A percentile compares a stretch with the other conserved stretches of the same genome.
These are phyloP conservation scores for Toxonevra muliebris DNA, from an alignment of 2,888 invertebrate genomes.

Conservation along the genomic window DNA sequence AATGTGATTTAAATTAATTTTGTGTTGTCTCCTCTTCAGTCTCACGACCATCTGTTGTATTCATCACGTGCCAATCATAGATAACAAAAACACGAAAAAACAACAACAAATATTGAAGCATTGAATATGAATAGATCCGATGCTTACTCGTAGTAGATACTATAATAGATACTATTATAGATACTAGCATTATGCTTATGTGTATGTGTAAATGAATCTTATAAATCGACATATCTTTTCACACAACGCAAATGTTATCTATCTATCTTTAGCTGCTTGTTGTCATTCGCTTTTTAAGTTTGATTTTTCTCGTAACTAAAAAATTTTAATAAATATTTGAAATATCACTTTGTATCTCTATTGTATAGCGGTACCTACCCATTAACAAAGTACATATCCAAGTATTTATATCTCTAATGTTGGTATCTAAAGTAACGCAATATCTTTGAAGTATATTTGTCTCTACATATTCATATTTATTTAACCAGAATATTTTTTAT, in stretches of 20 bases:
- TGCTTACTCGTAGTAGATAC: background rate
- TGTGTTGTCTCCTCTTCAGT: background rate
- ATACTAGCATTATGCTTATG: too few relatives aligned
- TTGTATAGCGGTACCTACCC: too few relatives aligned
- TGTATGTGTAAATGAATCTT: too few relatives aligned
- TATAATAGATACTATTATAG: background rate
- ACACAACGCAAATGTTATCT: too few relatives aligned
- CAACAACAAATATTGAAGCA: background rate
- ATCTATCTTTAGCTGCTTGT: too few relatives aligned
- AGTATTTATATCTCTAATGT: conserved; percentile 1
- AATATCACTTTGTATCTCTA: too few relatives aligned
- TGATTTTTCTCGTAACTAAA: too few relatives aligned
- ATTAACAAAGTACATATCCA: background rate
- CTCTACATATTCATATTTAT: background rate
- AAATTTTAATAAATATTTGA: too few relatives aligned
- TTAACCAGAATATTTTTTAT: background rate
- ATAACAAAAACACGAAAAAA: background rate
- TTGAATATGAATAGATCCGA: background rate
- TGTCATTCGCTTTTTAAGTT: too few relatives aligned
- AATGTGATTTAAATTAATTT: background rate
- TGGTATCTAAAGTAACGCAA: too few relatives aligned
- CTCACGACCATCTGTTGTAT: conserved; percentile 28
- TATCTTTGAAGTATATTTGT: too few relatives aligned
- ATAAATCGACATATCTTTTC: too few relatives aligned
- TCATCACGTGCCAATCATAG: conserved; percentile 34